Conservation (phyloP, 2,888 invertebrate species). For the Autographa gamma region DNA sequence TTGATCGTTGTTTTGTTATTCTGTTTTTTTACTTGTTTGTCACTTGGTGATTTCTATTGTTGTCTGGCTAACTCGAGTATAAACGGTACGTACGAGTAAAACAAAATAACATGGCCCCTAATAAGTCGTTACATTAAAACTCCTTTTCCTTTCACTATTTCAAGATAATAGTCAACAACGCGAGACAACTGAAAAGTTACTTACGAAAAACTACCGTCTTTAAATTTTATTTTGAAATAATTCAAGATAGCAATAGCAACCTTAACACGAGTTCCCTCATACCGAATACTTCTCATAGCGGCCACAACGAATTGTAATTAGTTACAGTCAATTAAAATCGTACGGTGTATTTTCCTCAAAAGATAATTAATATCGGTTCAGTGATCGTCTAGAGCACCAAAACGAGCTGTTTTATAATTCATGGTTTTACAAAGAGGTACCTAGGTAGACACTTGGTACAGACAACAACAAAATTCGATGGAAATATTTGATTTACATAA, state of each 20-base stretch:
- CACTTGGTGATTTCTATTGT: too few relatives aligned
- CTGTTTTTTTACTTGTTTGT: too few relatives aligned
- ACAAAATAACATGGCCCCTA: too few relatives aligned
- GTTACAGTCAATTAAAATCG: conserved; percentile 43
- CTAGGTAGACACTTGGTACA: background rate
- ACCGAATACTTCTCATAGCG: conserved; percentile 17
- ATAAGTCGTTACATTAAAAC: too few relatives aligned
- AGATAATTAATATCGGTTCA: conserved; percentile 29
- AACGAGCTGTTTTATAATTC: background rate
- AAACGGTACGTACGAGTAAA: too few relatives aligned
- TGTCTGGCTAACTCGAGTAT: too few relatives aligned
- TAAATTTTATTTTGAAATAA: background rate
- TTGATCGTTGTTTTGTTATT: too few relatives aligned
- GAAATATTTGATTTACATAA: too few relatives aligned
- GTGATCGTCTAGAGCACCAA: conserved; percentile 8
- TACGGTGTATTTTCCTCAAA: conserved; percentile 39
- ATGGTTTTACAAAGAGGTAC: background rate
- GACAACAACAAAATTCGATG: background rate
- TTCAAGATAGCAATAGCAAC: background rate
- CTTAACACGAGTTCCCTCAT: conserved; percentile 9
- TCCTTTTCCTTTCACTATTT: too few relatives aligned
- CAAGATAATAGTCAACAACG: too few relatives aligned
- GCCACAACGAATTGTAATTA: conserved; percentile 45
- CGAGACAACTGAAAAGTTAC: too few relatives aligned
- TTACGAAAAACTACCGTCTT: background rate